Evolutionary conservation across 2,888 invertebrate species (phyloP).

Genomic region (Ypsolopha sequella): DNA sequence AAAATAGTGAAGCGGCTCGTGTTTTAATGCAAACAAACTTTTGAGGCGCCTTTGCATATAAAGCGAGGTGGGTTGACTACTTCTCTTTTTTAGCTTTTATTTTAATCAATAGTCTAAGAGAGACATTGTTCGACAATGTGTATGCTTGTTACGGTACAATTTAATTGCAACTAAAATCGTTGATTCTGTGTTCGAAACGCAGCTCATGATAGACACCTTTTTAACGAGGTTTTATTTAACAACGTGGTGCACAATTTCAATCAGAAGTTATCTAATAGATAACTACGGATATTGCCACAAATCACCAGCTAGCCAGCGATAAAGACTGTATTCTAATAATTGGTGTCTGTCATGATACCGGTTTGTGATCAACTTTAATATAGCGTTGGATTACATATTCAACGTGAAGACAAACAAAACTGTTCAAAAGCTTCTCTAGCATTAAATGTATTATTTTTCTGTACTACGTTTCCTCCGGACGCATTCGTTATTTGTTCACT

Average conservation of each 20-base stretch:
- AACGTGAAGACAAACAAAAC: constrained; percentile 62
- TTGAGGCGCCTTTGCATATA: constrained; percentile 71
- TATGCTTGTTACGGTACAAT: constrained; percentile 17
- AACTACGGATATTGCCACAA: no score
- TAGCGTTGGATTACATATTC: constrained; percentile 26
- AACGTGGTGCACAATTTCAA: neutral
- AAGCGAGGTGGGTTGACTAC: constrained; percentile 72
- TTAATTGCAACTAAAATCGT: constrained; percentile 28
- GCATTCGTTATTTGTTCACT: constrained; percentile 43
- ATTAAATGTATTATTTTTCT: constrained; percentile 27
- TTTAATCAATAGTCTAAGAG: constrained; percentile 34
- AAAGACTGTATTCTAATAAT: neutral
- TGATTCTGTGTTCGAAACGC: constrained; percentile 32
- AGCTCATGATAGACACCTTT: constrained; percentile 48
- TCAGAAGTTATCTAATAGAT: no score
- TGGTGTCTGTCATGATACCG: constrained; percentile 55
- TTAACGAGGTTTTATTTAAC: constrained; percentile 6
- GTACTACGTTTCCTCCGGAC: constrained; percentile 39
- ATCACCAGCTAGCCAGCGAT: neutral
- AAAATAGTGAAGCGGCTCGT: constrained; percentile 71
- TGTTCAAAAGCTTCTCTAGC: constrained; percentile 59
- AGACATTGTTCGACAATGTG: constrained; percentile 12
- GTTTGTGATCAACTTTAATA: constrained; percentile 30
- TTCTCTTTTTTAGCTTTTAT: constrained; percentile 66
- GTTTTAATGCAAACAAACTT: constrained; percentile 72